Base-by-base conservation (phyloP, 2,113 vertebrate species). In the Chloebia gouldiae region DNA sequence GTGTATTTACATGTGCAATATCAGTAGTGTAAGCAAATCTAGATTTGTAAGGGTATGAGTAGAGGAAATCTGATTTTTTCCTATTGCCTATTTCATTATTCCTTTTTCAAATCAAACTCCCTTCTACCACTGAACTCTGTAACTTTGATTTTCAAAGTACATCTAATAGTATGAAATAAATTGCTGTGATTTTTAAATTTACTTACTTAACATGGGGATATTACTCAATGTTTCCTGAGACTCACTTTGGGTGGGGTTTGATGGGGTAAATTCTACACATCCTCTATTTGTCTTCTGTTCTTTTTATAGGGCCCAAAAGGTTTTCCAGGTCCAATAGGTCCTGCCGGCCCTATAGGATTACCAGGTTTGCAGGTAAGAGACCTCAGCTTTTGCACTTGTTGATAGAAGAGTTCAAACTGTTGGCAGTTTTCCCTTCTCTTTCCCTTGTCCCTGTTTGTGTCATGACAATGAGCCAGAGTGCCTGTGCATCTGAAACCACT, bases 281-380 rank as follows among this genome's bases (percentile, higher is more conserved):
- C 42, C 59, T 80, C 1, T 63, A 13, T 73, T 88, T 81, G 18
- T 70, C 31, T 23, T 66, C 0, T 82, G 33, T 86, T 90, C 1
- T 77, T 53, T 92, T 91, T 96, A 13, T 68, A 99, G 99, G 99
- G 99, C 30, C 86, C 96, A 42, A 93, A 54, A 81, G 99, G 99
- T 94, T 88, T 90, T 31, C 35, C 92, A 6, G 99, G 99, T 65
- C 91, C 61, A 9, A 3, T 81, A 33, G 99, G 99, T 73, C 81
- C 96, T 23, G 68, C 56, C 49, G 99, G 99, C 51, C 97, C 97
- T 33, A 94, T 96, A 11, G 99, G 99, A 69, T 95, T 78, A 13
- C 95, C 97, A 59, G 99, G 98, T 61, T 69, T 95, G 37, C 94
- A 53, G 93, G 91, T 97, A 84, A 69, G 71, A 60, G 57, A n/a